A percentile compares a stretch with the other conserved stretches of the same genome.
These are phyloP conservation scores for Ctena decussata DNA, from an alignment of 2,888 invertebrate genomes.

Conservation along the genomic window DNA sequence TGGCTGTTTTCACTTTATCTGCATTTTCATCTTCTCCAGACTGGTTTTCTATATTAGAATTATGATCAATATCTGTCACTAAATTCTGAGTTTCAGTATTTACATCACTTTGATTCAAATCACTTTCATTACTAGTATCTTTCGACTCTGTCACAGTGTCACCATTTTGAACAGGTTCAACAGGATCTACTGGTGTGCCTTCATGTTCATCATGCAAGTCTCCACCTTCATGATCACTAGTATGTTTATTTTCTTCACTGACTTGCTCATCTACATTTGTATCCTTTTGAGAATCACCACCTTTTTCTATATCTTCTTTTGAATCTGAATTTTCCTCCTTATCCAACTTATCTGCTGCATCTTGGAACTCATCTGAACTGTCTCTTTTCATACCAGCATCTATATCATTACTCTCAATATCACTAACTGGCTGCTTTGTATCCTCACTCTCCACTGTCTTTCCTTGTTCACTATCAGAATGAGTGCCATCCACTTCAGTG, in stretches of 20 bases:
- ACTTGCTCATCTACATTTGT: constrained; percentile 35
- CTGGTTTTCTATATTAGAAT: constrained; percentile 24
- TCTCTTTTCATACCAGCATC: constrained; percentile 41
- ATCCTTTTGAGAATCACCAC: constrained; percentile 37
- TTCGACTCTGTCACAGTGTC: background rate
- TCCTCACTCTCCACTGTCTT: background rate
- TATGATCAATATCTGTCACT: constrained; percentile 20
- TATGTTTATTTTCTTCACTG: background rate
- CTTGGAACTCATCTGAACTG: constrained; percentile 58
- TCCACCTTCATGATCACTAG: background rate
- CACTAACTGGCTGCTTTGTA: background rate
- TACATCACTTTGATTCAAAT: too few species aligned
- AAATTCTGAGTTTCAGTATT: background rate
- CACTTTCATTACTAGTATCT: background rate
- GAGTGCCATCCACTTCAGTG: background rate
- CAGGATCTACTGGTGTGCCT: constrained; percentile 24
- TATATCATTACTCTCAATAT: background rate
- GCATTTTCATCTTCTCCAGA: constrained; percentile 5
- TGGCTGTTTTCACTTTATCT: background rate
- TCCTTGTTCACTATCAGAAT: background rate
- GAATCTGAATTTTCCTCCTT: background rate
- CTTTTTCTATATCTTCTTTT: constrained; percentile 10
- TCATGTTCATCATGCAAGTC: background rate
- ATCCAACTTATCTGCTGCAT: constrained; percentile 44
- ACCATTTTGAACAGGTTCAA: background rate